Evolutionary conservation across 64 coral and sea anemone species (phyloP), one percentile per base, ranked within the genome.

Genomic region (Catalaphyllia jardinei): DNA sequence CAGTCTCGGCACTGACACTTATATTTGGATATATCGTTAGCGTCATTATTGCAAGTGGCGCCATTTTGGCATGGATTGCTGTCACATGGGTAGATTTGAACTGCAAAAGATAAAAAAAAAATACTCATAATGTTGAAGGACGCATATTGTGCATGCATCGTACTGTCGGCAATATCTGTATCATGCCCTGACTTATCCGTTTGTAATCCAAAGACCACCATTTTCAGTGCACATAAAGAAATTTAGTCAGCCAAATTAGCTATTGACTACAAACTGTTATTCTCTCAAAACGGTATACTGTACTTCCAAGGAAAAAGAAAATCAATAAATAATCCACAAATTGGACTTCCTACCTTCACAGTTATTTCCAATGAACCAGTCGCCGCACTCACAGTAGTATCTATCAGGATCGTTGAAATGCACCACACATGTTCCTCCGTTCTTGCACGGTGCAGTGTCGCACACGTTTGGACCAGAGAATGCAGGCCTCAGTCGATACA

Each of bases 21-120:
- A 13, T 81, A 81, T 63, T 81, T 59, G 15, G 55, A 69, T 11
- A 69, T 69, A 22, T 69, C 65, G 22, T 69, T 11, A 19, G 39
- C 16, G 20, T 76, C 74, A 15, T 76, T 76, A 10, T 22, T 76
- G 49, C 74, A 76, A 49, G 74, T 76, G 74, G 33, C 74, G 19
- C 38, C 38, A 42, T 76, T 76, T 42, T 35, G 12, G 17, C 74
- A 76, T 8, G 74, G 74, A 35, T 76, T 76, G 74, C 74, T 76
- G 74, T 76, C 74, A 49, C 74, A 76, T 22, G 74, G 74, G 38
- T 50, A 76, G 8, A 77, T 77, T 77, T 77, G 74, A 77, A 25
- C 74, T 77, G 74, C 5, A 24, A 20, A 24, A 10, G 10, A 73
- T 5, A 24, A 50, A 77, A 77, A 19, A 67, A 25, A 27, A 28